Evolutionary conservation across 2,888 invertebrate genomes (phyloP).

Genomic region (Drosophila pegasa): DNA sequence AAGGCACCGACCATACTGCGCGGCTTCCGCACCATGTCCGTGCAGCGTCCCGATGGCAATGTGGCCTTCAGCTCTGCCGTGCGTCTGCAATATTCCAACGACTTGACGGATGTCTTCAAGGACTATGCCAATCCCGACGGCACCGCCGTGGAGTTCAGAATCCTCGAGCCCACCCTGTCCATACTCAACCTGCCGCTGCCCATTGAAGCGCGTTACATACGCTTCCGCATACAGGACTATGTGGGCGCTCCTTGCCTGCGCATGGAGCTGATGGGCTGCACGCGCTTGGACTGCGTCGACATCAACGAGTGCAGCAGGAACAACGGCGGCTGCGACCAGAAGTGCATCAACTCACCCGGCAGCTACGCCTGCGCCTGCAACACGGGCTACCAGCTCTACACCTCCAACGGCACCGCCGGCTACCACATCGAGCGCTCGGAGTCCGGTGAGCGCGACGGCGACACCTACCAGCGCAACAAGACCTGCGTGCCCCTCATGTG

Average conservation of each 20-base stretch:
- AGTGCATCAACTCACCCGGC: slow-evolving; percentile 95
- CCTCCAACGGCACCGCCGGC: slow-evolving; percentile 95
- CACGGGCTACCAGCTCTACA: slow-evolving; percentile 95
- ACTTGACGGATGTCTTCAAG: slow-evolving; percentile 94
- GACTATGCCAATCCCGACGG: slow-evolving; percentile 97
- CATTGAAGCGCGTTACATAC: slow-evolving; percentile 94
- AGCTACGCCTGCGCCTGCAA: slow-evolving; percentile 95
- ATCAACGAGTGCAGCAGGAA: slow-evolving; percentile 94
- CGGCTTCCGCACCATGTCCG: slow-evolving; percentile 96
- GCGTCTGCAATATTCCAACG: slow-evolving; percentile 93
- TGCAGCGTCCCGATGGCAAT: slow-evolving; percentile 92
- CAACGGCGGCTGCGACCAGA: slow-evolving; percentile 97
- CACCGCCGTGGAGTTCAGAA: slow-evolving; percentile 96
- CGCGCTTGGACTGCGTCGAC: slow-evolving; percentile 94
- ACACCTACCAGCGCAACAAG: slow-evolving; percentile 95
- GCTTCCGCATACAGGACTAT: slow-evolving; percentile 94
- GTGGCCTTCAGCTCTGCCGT: slow-evolving; percentile 96
- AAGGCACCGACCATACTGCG: slow-evolving; percentile 95
- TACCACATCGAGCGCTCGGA: slow-evolving; percentile 92
- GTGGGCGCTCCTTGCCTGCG: slow-evolving; percentile 95
- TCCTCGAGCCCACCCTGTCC: slow-evolving; percentile 95
- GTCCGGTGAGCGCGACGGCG: slow-evolving; percentile 94
- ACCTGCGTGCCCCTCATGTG: slow-evolving; percentile 98
- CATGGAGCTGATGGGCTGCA: slow-evolving; percentile 96
- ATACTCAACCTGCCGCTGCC: slow-evolving; percentile 95